These are phyloP conservation scores for Arctia plantaginis DNA, from an alignment of 2,888 invertebrate species.

Conservation along the genomic window DNA sequence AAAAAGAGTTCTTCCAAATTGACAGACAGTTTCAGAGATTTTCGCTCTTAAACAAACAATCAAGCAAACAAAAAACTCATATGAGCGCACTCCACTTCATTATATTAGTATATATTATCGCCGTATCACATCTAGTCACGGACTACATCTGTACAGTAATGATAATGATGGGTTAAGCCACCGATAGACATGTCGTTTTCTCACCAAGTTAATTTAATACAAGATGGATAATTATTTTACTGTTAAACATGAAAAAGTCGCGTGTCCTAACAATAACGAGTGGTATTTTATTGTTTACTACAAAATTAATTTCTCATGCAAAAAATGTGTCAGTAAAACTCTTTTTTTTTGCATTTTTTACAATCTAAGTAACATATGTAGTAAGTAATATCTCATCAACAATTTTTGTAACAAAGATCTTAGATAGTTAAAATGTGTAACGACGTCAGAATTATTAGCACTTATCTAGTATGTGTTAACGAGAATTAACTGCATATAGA, in stretches of 20 bases:
- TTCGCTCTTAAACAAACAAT: not conserved
- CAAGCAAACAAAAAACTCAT: not conserved
- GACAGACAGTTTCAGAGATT: not conserved
- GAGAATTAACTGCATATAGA: not conserved
- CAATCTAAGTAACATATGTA: not conserved
- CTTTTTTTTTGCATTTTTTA: not conserved
- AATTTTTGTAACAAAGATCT: not conserved
- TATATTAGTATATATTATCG: slow-evolving; percentile 15
- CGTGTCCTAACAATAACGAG: slow-evolving; percentile 49
- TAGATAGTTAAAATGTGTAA: not conserved
- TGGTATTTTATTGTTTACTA: slow-evolving; percentile 46
- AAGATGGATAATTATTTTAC: slow-evolving; percentile 71
- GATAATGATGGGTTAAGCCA: slow-evolving; percentile 71
- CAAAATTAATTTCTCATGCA: not conserved
- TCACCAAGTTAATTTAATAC: slow-evolving; percentile 80
- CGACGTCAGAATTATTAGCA: not conserved
- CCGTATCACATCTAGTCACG: slow-evolving; percentile 63
- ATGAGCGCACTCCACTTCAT: not conserved
- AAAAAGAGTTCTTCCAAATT: not conserved
- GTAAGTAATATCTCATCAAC: not conserved
- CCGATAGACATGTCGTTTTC: slow-evolving; percentile 80
- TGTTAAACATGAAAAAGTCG: slow-evolving; percentile 55
- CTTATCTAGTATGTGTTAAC: not conserved
- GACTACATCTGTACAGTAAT: slow-evolving; percentile 58
- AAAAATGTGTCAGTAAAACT: not conserved